Evolutionary conservation across 2,797 vertebrate genomes (phyloP).

Genomic region (Gobio occitaniae): DNA sequence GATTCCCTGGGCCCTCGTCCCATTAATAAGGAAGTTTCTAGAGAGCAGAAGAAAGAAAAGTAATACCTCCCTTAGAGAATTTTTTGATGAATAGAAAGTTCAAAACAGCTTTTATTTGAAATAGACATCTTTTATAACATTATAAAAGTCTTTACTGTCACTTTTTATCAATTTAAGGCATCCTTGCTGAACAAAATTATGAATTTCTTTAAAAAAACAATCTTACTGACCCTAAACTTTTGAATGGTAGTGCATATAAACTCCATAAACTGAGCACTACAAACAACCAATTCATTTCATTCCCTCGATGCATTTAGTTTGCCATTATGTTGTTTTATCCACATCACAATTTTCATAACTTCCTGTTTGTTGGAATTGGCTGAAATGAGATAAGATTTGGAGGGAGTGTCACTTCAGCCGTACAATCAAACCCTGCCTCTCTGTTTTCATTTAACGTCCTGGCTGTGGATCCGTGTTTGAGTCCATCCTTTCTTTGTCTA

Average conservation of each 20-base stretch:
- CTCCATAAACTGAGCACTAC: background rate
- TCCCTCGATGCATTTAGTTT: conserved; percentile 5
- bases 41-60: conserved; percentile 46
- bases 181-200: background rate
- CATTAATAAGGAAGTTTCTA: conserved; percentile 44
- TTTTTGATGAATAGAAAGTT: no score
- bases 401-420: background rate
- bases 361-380: conserved; percentile 32
- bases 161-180: background rate
- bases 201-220: background rate
- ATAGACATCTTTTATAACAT: background rate
- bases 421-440: conserved; percentile 14
- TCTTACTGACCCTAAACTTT: no score
- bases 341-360: conserved; percentile 6
- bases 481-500: conserved; percentile 28
- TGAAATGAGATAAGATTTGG: background rate
- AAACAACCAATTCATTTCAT: background rate
- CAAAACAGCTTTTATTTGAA: background rate
- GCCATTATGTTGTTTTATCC: background rate
- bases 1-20: conserved; percentile 10
- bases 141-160: background rate
- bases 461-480: conserved; percentile 17
- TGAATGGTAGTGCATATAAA: background rate
- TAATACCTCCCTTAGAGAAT: background rate
- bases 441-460: conserved; percentile 12